A percentile compares a stretch with the other conserved stretches of the same genome.
Conservation (phyloP, 2,113 vertebrate species). For the Canis aureus region DNA sequence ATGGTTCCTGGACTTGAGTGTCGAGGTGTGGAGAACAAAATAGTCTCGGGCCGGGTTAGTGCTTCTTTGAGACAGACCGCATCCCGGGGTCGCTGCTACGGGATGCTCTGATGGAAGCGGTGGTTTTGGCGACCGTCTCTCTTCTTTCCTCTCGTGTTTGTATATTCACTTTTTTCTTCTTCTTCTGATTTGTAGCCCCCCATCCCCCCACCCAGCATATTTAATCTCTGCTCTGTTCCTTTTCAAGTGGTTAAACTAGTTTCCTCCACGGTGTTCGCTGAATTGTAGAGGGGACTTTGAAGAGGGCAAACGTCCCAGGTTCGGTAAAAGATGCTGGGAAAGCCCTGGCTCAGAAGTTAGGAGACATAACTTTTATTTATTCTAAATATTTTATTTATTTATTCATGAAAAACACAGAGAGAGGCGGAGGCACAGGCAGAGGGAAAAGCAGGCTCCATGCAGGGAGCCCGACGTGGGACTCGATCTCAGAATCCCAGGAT, state of each 20-base stretch:
- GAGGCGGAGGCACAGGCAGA: too few relatives aligned
- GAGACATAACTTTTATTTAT: neutral
- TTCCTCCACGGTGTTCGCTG: neutral
- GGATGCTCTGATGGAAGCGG: neutral
- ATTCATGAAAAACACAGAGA: too few relatives aligned
- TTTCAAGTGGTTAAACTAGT: neutral
- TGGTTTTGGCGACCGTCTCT: neutral
- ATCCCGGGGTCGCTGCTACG: rapidly evolving
- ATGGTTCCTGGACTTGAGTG: neutral
- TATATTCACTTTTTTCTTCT: neutral
- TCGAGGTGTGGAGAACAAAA: neutral
- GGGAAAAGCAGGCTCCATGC: too few relatives aligned
- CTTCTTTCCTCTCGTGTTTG: neutral
- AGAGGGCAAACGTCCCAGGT: neutral
- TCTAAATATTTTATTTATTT: too few relatives aligned
- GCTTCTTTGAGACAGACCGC: too few relatives aligned
- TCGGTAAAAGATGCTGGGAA: neutral
- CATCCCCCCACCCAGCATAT: neutral
- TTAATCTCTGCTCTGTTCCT: neutral
- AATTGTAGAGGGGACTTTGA: neutral
- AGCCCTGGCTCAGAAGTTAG: neutral
- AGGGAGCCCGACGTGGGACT: too few relatives aligned
- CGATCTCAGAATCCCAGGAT: too few relatives aligned
- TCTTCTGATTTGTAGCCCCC: neutral
- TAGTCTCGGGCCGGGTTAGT: rapidly evolving